Base-by-base conservation (phyloP, 1,140 invertebrate species). In the Dreissena rostriformis region DNA sequence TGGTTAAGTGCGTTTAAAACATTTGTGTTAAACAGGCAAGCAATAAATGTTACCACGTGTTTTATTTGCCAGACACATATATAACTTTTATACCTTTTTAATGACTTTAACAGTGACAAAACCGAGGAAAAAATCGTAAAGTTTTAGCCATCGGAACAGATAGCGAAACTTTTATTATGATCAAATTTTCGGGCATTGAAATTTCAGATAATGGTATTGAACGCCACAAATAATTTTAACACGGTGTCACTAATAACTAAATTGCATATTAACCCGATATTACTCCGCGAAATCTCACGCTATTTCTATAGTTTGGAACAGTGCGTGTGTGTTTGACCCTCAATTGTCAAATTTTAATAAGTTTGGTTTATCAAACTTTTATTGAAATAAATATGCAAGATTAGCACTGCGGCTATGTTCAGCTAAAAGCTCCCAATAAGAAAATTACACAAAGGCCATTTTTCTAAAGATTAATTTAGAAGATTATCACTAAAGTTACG, bases 21-120 rank as follows among this genome's bases (percentile, higher is more conserved):
- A 74, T 67, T 82, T 82, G 80, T 57, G 19, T 15, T 24, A 29
- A 53, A 66, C 24, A 53, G 71, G 17, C 67, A 53, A 39, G n/a
- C 22, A 19, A 75, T 74, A 75, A 55, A 75, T 67, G 8, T 11
- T 55, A 26, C 8, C 14, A 29, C 52, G 29, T 52, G 29, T 75
- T 7, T 75, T 66, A 57, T 75, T 15, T n/a, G 8, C 49, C 24
- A 15, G 57, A 82, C 80, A 82, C 80, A 52, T 82, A 82, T 51
- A 57, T 68, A 55, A 49, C 63, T 75, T 81, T 82, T 82, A 82
- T 75, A 28, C 57, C 65, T 22, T 17, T 82, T 82, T 82, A 82
- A 82, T 82, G 24, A n/a, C 24, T 26, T 39, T 65, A 29, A n/a
- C 55, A 19, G 49, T 82, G 80, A 68, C 53, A 73, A 75, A 74